Conservation (phyloP, 2,113 vertebrate species). For the human region GRCh38 chr5:175988501-175989000, state of each 20-base stretch:
- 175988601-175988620: neutral
- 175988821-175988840: neutral
- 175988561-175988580: neutral
- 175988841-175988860: neutral
- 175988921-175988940: neutral
- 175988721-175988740: neutral
- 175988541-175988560: neutral
- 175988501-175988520: neutral
- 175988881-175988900: neutral
- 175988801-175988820: slow-evolving; percentile 20
- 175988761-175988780: neutral
- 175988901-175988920: neutral
- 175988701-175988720: neutral
- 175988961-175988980: neutral
- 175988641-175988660: neutral
- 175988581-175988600: neutral
- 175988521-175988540: neutral
- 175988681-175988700: neutral
- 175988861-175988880: neutral
- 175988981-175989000: neutral
- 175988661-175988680: neutral
- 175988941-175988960: neutral
- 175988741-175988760: neutral
- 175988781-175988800: neutral
- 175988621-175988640: neutral